phyloP scores from a whole-genome alignment of 2,113 vertebrate genomes.

The Mustela nigripes region DNA sequence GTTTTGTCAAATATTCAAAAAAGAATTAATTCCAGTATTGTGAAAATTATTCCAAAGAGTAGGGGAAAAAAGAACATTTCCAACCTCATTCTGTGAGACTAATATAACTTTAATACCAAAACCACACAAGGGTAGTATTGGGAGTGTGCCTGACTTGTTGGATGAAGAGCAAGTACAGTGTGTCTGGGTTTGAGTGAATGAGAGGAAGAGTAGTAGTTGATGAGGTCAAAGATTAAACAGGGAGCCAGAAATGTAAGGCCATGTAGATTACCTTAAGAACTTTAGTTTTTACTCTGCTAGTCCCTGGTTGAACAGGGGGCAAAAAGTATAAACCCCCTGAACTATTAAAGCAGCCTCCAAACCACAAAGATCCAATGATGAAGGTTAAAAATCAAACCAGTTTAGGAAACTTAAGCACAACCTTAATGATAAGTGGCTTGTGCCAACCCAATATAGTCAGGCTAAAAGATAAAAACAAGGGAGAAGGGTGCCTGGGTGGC shows the following conservation, averaged over 20 bases:
- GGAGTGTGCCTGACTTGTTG: neutral
- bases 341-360: conserved; percentile 18
- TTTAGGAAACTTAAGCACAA: conserved; percentile 13
- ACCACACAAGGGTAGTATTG: conserved; percentile 5
- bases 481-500: neutral
- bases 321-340: conserved; percentile 55
- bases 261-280: neutral
- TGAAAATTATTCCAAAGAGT: conserved; percentile 29
- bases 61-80: conserved; percentile 4
- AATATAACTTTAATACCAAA: conserved; percentile 1
- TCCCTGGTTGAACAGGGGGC: neutral
- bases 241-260: neutral
- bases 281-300: neutral
- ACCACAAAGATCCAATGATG: neutral
- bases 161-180: neutral
- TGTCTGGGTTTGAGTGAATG: neutral
- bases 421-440: conserved; percentile 24
- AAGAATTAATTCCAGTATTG: conserved; percentile 43
- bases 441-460: neutral
- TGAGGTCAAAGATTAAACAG: neutral
- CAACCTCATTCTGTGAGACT: neutral
- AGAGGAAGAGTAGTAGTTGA: neutral
- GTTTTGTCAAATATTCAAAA: conserved; percentile 51
- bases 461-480: conserved; percentile 27
- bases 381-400: conserved; percentile 33